Base-by-base conservation (phyloP, 2,113 vertebrate species). In the Puntigrus tetrazona region DNA sequence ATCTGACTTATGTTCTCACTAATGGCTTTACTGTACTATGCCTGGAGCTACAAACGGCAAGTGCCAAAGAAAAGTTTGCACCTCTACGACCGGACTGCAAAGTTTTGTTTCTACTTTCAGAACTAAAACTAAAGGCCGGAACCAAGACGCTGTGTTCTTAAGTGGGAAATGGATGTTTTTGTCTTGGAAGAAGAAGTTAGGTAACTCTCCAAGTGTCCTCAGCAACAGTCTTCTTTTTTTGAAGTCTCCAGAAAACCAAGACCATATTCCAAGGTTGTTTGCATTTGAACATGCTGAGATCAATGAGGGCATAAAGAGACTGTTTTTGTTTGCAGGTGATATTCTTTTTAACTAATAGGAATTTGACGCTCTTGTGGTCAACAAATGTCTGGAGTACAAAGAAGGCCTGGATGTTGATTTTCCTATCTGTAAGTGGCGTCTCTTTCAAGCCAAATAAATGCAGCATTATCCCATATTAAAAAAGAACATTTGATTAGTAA, bases 21-120 rank as follows among this genome's bases (percentile, higher is more conserved):
- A 86, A 84, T 77, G 67, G 50, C 77, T 41, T 85, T 50, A 63
- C 77, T 41, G 83, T 50, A 63, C 50, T 63, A 81, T 45, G 31
- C 43, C 50, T 86, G 85, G 59, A 81, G 69, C 55, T 31, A 34
- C 70, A 83, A 67, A 61, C 41, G 16, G 50, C 41, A 77, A 25
- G 52, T 59, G 52, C 52, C 34, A 78, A 57, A 78, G 55, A 83
- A 82, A 86, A 86, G 78, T 87, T 81, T 75, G 57, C 41, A n/a
- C 36, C 61, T 78, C 29, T 72, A 36, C 2, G 43, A 36, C 38
- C 72, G 85, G 85, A 81, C 59, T 38, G 4, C 45, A 43, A 55
- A 34, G 78, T 72, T 78, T 88, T 78, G 27, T 67, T 86, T 87
- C 36, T 36, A 65, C 73, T 61, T 78, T 77, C 27, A 55, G n/a